A percentile compares a stretch with the other conserved stretches of the same genome.
Evolutionary conservation across 1,140 invertebrate genomes (phyloP).

Genomic region (Oncopodura yosiiana): DNA sequence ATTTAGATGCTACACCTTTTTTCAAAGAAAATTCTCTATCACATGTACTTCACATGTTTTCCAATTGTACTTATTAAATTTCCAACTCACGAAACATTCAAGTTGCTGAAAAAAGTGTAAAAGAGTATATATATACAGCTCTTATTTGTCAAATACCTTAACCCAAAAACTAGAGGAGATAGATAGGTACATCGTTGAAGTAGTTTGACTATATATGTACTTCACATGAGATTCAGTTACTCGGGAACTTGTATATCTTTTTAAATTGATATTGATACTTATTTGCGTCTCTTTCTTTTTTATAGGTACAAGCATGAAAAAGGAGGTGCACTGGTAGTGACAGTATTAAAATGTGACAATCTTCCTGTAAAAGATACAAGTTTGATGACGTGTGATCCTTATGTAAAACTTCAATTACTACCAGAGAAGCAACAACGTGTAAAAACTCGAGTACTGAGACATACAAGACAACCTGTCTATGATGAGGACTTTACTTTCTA

Average conservation of each 20-base stretch:
- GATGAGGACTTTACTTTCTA: conserved; percentile 97
- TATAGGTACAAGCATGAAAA: conserved; percentile 73
- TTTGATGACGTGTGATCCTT: conserved; percentile 65
- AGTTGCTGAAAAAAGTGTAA: too few species aligned
- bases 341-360: conserved; percentile 74
- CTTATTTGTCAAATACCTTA: too few species aligned
- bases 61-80: too few species aligned
- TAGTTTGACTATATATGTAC: neutral
- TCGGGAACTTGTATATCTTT: neutral
- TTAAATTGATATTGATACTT: neutral
- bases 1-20: too few species aligned
- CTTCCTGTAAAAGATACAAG: conserved; percentile 68
- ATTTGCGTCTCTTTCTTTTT: conserved; percentile 31
- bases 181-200: neutral
- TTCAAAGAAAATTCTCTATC: too few species aligned
- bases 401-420: conserved; percentile 84
- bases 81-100: too few species aligned
- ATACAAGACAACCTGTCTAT: conserved; percentile 84
- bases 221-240: neutral
- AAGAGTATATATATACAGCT: too few species aligned
- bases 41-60: too few species aligned
- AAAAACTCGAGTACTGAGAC: conserved; percentile 84
- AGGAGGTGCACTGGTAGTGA: conserved; percentile 71
- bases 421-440: conserved; percentile 92
- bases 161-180: too few species aligned